These are phyloP conservation scores for Falcaria lacertinaria DNA, from an alignment of 2,888 invertebrate genomes.

Conservation along the genomic window DNA sequence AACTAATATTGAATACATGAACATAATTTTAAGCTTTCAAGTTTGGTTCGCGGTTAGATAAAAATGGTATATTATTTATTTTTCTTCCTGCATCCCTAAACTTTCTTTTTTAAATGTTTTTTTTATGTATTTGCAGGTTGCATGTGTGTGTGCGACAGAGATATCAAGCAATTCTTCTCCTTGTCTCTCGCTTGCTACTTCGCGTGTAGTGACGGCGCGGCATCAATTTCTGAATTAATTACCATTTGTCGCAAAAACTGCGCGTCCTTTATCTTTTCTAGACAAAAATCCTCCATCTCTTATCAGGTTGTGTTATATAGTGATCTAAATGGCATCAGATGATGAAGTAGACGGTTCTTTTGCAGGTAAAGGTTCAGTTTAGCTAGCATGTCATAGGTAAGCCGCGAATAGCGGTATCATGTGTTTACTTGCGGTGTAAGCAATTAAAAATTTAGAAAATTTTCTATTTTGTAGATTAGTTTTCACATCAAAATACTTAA, in stretches of 20 bases:
- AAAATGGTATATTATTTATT: slow-evolving; percentile 14
- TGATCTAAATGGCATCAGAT: slow-evolving; percentile 88
- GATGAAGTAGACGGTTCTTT: slow-evolving; percentile 93
- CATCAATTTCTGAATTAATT: slow-evolving; percentile 80
- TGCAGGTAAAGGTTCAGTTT: slow-evolving; percentile 86
- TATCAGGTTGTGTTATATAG: slow-evolving; percentile 57
- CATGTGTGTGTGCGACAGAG: slow-evolving; percentile 43
- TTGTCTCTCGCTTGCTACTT: slow-evolving; percentile 43
- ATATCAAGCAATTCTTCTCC: slow-evolving; percentile 24
- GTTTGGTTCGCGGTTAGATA: background rate
- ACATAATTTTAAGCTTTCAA: background rate
- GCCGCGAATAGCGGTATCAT: slow-evolving; percentile 81
- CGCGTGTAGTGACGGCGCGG: slow-evolving; percentile 76
- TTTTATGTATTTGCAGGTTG: slow-evolving; percentile 9
- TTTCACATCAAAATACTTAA: slow-evolving; percentile 19
- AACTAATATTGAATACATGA: background rate
- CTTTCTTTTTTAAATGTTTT: slow-evolving; percentile 41
- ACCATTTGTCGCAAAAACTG: slow-evolving; percentile 80
- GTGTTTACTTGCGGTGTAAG: slow-evolving; percentile 79
- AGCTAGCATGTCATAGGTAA: slow-evolving; percentile 79
- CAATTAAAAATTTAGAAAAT: slow-evolving; percentile 76
- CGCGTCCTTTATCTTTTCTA: slow-evolving; percentile 77
- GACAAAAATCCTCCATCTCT: slow-evolving; percentile 61
- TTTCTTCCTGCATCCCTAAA: slow-evolving; percentile 21
- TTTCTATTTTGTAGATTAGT: slow-evolving; percentile 35